Conservation (phyloP, 2,113 vertebrate species). For the Pelvicachromis taeniatus region DNA sequence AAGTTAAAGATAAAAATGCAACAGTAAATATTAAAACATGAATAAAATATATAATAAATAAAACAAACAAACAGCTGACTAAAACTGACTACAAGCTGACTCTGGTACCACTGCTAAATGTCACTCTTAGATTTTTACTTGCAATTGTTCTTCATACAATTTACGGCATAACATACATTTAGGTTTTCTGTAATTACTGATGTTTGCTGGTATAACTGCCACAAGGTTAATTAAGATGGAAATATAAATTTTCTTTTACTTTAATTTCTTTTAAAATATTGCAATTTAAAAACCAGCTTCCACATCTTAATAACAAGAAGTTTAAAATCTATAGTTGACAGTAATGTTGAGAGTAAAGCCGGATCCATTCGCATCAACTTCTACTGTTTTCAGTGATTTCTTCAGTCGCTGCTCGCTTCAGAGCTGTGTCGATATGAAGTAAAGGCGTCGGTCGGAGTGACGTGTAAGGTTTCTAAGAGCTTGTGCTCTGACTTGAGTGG, state of each 20-base stretch:
- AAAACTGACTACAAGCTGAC: too few relatives aligned
- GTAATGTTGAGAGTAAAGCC: background rate
- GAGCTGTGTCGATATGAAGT: background rate
- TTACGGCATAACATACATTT: background rate
- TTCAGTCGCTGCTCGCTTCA: background rate
- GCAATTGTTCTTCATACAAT: background rate
- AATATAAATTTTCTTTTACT: background rate
- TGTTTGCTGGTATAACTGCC: background rate
- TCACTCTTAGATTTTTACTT: background rate
- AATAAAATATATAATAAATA: too few relatives aligned
- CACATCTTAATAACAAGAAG: background rate
- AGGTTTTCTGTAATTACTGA: background rate
- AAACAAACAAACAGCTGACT: too few relatives aligned
- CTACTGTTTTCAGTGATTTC: background rate
- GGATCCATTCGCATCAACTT: background rate
- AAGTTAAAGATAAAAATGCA: too few relatives aligned
- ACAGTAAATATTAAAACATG: too few relatives aligned
- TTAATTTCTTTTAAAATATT: background rate
- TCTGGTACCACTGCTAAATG: too few relatives aligned
- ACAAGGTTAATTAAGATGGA: background rate
- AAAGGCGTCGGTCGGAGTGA: background rate
- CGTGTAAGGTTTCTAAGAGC: background rate
- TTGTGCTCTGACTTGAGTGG: slow-evolving; percentile 9
- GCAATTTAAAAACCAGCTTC: background rate
- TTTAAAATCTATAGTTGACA: background rate